Base-by-base conservation (phyloP, 2,113 vertebrate species). In the Sakesphorus luctuosus region DNA sequence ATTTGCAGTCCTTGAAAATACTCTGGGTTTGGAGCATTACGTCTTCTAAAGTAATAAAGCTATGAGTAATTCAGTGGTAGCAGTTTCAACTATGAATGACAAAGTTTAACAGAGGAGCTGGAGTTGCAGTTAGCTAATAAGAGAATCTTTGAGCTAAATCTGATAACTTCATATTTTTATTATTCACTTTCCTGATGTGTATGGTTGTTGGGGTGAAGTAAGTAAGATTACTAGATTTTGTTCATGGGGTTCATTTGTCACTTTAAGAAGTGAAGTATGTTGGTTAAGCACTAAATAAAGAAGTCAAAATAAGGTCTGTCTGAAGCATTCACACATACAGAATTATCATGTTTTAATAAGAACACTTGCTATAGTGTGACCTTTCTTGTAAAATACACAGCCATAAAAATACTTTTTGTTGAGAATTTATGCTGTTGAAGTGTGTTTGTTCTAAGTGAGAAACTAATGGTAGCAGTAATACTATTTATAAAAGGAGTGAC, bases 401-500 rank as follows among this genome's bases (percentile, higher is more conserved):
- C 33, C 46, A 67, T 58, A 93, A 90, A 93, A 88, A 50, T 83
- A 76, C 11, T 40, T 88, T 81, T 61, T 6, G 4, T 63, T 35
- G 55, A 67, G 29, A 89, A 36, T 49, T 73, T 84, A 24, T 87
- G 80, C n/a, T 65, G 11, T n/a, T 47, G 25, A 85, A 82, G 15
- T 68, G 9, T 53, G n/a, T 91, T 86, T 93, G 35, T 67, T n/a
- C 38, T 38, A 82, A 82, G 94, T 84, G 88, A 86, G 93, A 96
- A 46, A 78, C 67, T 84, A 38, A 66, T 83, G 67, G 52, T 66
- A 86, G 56, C 67, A 81, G 74, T 33, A 65, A 61, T 68, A 8
- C 68, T 79, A 4, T 91, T 84, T 9, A 8, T 49, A 74, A 62
- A 82, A 73, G 43, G 15, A 10, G n/a, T 96, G 85, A 89, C 56